Base-by-base conservation (phyloP, 2,888 invertebrate genomes). In the Agriopis marginaria region DNA sequence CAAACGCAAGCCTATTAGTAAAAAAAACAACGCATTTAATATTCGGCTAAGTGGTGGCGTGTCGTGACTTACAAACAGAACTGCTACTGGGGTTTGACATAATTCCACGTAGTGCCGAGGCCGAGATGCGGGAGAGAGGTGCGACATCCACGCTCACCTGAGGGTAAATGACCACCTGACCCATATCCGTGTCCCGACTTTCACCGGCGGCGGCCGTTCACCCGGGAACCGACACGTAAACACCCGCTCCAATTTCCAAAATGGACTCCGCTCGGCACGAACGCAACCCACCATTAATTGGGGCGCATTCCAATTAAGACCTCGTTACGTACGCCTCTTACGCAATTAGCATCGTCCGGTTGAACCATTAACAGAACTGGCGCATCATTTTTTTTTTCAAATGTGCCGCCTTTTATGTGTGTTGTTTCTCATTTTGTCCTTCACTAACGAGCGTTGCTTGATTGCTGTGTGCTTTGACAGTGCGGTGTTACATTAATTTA, bases 101-200 rank as follows among this genome's bases (percentile, higher is more conserved):
- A 80, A 78, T 84, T 84, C 77, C 75, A 77, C 77, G 67, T 78
- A 73, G 79, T 72, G 70, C 76, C 75, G 62, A 78, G 62, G 79
- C 79, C 79, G 63, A 66, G 79, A 82, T 55, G 62, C 62, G 75
- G 70, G 64, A 75, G 78, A 80, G 81, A 81, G 82, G 81, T 78
- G 82, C 78, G 83, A 81, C 82, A 77, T 79, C 81, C 79, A 78
- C 78, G 77, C 82, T 83, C 84, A 90, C 90, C 90, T 88, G 88
- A 84, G 89, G 92, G 93, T 93, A 92, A 92, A 92, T 88, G 92
- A 90, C 92, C 93, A 93, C 89, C 85, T 93, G 92, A 93, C 93
- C 93, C 87, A 93, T 92, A 92, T 92, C 84, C 80, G 79, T 81
- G 83, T 85, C 86, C 87, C 89, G 86, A 90, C 92, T 92, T 93